These are phyloP conservation scores for Loris lydekkerianus DNA, from an alignment of 2,797 vertebrate species.

Conservation along the genomic window DNA sequence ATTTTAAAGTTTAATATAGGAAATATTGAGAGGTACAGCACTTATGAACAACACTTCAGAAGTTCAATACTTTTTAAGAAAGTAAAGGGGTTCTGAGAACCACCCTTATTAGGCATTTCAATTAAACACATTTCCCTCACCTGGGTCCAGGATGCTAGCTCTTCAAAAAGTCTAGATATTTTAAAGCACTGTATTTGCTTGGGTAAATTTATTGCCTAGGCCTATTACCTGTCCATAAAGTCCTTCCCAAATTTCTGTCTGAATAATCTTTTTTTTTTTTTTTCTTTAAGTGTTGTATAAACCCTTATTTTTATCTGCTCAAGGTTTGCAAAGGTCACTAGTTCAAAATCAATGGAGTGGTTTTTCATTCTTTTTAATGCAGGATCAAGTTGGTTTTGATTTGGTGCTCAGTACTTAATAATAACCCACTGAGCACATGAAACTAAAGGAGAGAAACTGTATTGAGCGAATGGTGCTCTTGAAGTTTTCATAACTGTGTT, in stretches of 20 bases:
- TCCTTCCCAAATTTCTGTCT: conserved; percentile 42
- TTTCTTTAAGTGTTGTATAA: background rate
- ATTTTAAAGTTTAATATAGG: background rate
- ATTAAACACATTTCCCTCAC: background rate
- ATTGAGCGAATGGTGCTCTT: conserved; percentile 77
- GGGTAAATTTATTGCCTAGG: background rate
- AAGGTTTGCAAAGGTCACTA: conserved; percentile 16
- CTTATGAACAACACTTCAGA: background rate
- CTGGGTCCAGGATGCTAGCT: background rate
- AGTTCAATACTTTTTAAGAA: background rate
- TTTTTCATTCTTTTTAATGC: conserved; percentile 62
- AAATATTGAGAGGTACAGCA: background rate
- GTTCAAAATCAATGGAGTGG: conserved; percentile 19
- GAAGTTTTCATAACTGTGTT: conserved; percentile 84
- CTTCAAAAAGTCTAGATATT: background rate
- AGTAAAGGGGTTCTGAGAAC: background rate
- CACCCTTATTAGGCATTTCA: background rate
- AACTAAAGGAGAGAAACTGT: conserved; percentile 77
- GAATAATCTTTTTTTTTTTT: conserved; percentile 60
- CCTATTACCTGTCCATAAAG: background rate
- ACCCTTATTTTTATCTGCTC: conserved; percentile 15
- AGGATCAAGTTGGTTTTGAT: conserved; percentile 72
- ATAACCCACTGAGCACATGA: conserved; percentile 80
- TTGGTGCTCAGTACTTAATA: conserved; percentile 70
- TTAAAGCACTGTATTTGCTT: conserved; percentile 3